Conservation (phyloP, 53 echinoderm and acorn worm genomes). For the Glandiceps talaboti region DNA sequence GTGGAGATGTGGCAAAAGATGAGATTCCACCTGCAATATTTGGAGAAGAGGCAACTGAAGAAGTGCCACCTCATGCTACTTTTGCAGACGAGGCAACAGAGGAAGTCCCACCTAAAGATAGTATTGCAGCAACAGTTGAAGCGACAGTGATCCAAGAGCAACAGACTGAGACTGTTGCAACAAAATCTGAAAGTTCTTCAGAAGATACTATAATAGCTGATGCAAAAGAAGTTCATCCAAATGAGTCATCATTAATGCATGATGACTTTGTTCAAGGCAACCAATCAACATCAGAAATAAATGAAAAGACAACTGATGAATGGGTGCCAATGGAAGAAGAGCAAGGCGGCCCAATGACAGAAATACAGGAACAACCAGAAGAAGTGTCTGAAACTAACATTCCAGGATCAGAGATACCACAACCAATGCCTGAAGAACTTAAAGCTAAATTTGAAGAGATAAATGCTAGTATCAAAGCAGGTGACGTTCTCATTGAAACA, state of each 20-base stretch:
- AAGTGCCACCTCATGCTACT: constrained; percentile 12
- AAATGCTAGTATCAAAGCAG: not conserved
- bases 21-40: constrained; percentile 8
- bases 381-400: constrained; percentile 5
- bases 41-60: not conserved
- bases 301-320: too few relatives aligned
- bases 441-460: constrained; percentile 29
- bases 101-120: constrained; percentile 14
- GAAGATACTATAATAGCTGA: not conserved
- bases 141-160: not conserved
- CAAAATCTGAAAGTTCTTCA: not conserved
- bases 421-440: constrained; percentile 6
- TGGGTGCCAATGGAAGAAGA: constrained; percentile 1
- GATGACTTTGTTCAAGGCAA: too few relatives aligned
- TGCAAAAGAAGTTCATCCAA: too few relatives aligned
- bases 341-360: not conserved
- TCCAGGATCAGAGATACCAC: not conserved
- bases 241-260: too few relatives aligned
- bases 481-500: too few relatives aligned
- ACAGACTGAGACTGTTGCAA: constrained; percentile 1
- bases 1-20: not conserved
- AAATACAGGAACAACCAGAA: constrained; percentile 7
- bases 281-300: too few relatives aligned
- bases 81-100: constrained; percentile 22
- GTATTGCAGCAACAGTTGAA: not conserved